phyloP scores from a whole-genome alignment of 2,888 invertebrate genomes.

The Tipula helvola region DNA sequence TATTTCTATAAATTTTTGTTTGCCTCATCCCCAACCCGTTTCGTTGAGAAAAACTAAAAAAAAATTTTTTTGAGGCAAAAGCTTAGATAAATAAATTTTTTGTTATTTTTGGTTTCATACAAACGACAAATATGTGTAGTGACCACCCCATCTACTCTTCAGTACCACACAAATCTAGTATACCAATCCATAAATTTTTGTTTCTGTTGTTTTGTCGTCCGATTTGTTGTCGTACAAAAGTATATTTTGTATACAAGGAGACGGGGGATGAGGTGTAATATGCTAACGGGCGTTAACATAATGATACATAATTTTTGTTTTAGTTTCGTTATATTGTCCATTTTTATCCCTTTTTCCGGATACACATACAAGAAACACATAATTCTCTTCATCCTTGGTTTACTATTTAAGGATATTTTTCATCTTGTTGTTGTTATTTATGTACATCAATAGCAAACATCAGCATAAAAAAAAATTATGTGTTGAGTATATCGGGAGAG shows the following conservation, averaged over 20 bases:
- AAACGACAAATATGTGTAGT: neutral
- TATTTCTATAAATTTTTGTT: neutral
- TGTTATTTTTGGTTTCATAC: neutral
- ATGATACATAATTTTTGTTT: neutral
- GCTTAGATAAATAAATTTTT: neutral
- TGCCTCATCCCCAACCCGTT: neutral
- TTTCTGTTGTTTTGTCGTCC: neutral
- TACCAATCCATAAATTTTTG: neutral
- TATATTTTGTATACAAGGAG: neutral
- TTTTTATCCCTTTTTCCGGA: neutral
- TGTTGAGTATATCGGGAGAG: neutral
- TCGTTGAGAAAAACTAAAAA: neutral
- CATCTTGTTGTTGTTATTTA: neutral
- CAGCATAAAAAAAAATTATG: neutral
- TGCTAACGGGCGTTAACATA: neutral
- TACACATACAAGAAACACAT: neutral
- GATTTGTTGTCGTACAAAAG: neutral
- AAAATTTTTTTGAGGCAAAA: neutral
- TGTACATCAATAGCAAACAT: neutral
- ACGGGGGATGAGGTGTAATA: neutral
- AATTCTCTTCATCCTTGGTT: neutral
- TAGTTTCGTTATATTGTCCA: neutral
- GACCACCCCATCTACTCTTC: neutral
- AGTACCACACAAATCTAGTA: neutral
- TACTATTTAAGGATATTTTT: neutral